These are phyloP conservation scores for Serripes groenlandicus DNA, from an alignment of 2,888 invertebrate species.

Conservation along the genomic window DNA sequence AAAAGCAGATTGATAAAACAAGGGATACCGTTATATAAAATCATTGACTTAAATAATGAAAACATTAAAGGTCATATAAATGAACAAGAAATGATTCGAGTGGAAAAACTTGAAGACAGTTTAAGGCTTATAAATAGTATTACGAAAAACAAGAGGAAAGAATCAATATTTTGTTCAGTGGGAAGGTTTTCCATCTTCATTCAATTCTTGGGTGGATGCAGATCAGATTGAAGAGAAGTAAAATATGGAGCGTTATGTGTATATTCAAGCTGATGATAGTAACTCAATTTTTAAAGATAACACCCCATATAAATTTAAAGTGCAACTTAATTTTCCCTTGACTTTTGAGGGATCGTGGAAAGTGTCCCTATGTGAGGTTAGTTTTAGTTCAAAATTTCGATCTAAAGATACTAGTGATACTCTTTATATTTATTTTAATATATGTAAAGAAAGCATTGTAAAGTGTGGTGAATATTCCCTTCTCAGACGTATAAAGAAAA, in stretches of 20 bases:
- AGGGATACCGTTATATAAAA: constrained; percentile 49
- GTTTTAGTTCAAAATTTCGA: background rate
- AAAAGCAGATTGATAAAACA: constrained; percentile 44
- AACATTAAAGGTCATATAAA: constrained; percentile 32
- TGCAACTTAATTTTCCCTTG: constrained; percentile 44
- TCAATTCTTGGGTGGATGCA: constrained; percentile 43
- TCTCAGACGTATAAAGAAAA: constrained; percentile 38
- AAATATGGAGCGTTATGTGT: constrained; percentile 46
- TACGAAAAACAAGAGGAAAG: constrained; percentile 42
- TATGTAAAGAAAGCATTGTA: constrained; percentile 55
- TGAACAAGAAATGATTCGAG: constrained; percentile 41
- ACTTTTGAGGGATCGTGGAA: constrained; percentile 60
- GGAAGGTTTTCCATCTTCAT: constrained; percentile 42
- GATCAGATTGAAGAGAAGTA: constrained; percentile 42
- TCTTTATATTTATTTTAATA: constrained; percentile 43
- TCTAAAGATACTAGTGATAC: constrained; percentile 10
- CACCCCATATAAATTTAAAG: constrained; percentile 45
- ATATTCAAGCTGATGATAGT: constrained; percentile 42
- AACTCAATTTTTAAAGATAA: constrained; percentile 40
- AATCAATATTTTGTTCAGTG: constrained; percentile 45
- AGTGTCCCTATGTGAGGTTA: constrained; percentile 49
- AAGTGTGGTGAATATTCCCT: constrained; percentile 35
- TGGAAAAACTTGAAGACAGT: constrained; percentile 48
- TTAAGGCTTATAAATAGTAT: constrained; percentile 53
- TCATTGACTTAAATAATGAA: constrained; percentile 43